Evolutionary conservation across 2,113 vertebrate genomes (phyloP).

Genomic region (Danionella cerebrum): DNA sequence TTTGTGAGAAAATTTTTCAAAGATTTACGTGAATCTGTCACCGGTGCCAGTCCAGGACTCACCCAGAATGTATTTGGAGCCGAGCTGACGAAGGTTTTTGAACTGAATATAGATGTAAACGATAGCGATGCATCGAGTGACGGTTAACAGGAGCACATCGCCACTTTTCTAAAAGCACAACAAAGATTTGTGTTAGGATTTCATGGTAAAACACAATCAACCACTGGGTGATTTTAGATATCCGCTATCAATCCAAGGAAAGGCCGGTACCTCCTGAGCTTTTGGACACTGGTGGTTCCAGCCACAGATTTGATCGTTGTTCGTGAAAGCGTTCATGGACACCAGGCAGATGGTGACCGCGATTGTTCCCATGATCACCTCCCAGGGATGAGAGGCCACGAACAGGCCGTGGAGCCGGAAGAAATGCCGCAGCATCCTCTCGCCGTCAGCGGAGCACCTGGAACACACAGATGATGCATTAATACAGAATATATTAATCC

Average conservation of each 20-base stretch:
- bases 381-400: conserved; percentile 90
- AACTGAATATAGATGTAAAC: conserved; percentile 98
- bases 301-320: conserved; percentile 82
- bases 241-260: no score
- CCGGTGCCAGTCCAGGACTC: conserved; percentile 35
- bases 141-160: conserved; percentile 92
- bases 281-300: conserved; percentile 93
- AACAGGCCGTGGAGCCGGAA: conserved; percentile 85
- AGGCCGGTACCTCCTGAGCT: conserved; percentile 81
- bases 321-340: conserved; percentile 94
- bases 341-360: conserved; percentile 89
- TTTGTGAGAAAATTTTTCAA: no score
- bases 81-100: conserved; percentile 90
- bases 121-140: conserved; percentile 93
- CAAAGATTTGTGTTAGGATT: background rate
- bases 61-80: conserved; percentile 98
- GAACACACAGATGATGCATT: background rate
- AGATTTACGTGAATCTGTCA: no score
- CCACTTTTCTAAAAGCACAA: conserved; percentile 78
- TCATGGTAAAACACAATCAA: no score
- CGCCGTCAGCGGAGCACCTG: conserved; percentile 3
- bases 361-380: conserved; percentile 90
- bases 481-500: background rate
- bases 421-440: conserved; percentile 74
- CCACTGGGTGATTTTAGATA: no score